Evolutionary conservation across 2,888 invertebrate species (phyloP), one percentile per base, ranked within the genome.

Genomic region (Caenorhabditis wallacei): DNA sequence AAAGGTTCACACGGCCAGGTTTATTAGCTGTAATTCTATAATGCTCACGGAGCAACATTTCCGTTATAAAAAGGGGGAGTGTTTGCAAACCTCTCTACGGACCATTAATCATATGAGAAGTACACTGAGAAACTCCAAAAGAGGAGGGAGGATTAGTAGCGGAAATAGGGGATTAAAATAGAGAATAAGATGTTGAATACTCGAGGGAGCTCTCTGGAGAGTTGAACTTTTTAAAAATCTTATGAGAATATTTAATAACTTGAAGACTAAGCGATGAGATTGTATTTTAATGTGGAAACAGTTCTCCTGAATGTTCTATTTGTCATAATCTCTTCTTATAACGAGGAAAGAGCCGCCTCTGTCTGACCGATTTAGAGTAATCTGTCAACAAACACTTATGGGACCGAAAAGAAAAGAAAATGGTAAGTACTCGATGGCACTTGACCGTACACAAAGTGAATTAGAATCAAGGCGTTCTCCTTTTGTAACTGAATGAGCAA

Each of bases 21-120:
- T 68, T 68, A 75, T 75, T 75, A 68, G 68, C 66, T 75, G 75
- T 68, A 75, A 75, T 75, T 59, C 59, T 40, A 75, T 75, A 57
- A 66, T 66, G 48, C 30, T 46, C 26, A 22, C 57, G 57, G 35
- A 30, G 24, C 22, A 26, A 24, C 56, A 48, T 70, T 61, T 56
- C 53, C 64, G 75, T 66, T 56, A 54, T 30, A 57, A 53, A 37
- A n/a, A 35, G 20, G 10, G 46, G 20, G 51, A 64, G 43, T 64
- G 64, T 74, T 40, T 64, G 63, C 71, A 48, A 71, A 71, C 71
- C 26, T 54, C 43, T 46, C 5, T 26, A 70, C 70, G 70, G 70
- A 70, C 70, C 70, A 70, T 59, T 70, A 70, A 70, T 70, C 70
- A 57, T 70, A 59, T 70, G 70, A 48, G 70, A 70, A 59, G 70